Evolutionary conservation across 2,797 vertebrate species (phyloP).

Genomic region (Macropodus opercularis): DNA sequence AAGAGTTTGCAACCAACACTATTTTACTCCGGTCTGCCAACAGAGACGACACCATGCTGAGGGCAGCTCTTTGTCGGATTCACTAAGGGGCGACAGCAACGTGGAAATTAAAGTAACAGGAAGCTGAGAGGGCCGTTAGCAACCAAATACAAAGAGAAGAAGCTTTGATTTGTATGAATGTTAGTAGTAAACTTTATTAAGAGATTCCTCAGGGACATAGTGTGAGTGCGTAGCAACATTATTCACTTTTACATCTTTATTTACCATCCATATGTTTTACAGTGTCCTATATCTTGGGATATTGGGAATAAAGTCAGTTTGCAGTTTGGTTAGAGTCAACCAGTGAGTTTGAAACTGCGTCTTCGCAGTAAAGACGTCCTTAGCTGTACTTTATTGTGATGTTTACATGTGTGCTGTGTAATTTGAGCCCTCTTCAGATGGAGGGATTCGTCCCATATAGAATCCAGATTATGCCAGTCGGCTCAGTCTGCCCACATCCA

Average conservation of each 20-base stretch:
- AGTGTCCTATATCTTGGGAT: not conserved
- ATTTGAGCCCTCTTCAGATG: too few relatives aligned
- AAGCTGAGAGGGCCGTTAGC: slow-evolving; percentile 20
- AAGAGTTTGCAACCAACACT: slow-evolving; percentile 26
- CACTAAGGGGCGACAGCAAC: slow-evolving; percentile 24
- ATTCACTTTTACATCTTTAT: not conserved
- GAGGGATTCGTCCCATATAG: slow-evolving; percentile 69
- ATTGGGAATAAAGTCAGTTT: not conserved
- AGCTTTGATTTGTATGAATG: slow-evolving; percentile 34
- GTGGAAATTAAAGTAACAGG: slow-evolving; percentile 29
- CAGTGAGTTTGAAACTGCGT: too few relatives aligned
- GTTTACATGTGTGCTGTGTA: not conserved
- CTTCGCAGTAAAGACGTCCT: too few relatives aligned
- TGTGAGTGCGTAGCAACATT: slow-evolving; percentile 19
- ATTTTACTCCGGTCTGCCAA: slow-evolving; percentile 45
- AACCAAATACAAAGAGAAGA: slow-evolving; percentile 29
- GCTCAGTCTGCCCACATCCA: slow-evolving; percentile 69
- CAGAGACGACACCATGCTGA: slow-evolving; percentile 56
- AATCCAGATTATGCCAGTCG: slow-evolving; percentile 74
- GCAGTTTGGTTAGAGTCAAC: too few relatives aligned
- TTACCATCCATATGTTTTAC: not conserved
- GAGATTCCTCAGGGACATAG: slow-evolving; percentile 39
- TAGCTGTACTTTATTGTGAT: too few relatives aligned
- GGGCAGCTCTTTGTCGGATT: slow-evolving; percentile 53
- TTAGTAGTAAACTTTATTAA: slow-evolving; percentile 48